These are phyloP conservation scores for Hoplias malabaricus DNA, from an alignment of 2,113 vertebrate species.

Conservation along the genomic window DNA sequence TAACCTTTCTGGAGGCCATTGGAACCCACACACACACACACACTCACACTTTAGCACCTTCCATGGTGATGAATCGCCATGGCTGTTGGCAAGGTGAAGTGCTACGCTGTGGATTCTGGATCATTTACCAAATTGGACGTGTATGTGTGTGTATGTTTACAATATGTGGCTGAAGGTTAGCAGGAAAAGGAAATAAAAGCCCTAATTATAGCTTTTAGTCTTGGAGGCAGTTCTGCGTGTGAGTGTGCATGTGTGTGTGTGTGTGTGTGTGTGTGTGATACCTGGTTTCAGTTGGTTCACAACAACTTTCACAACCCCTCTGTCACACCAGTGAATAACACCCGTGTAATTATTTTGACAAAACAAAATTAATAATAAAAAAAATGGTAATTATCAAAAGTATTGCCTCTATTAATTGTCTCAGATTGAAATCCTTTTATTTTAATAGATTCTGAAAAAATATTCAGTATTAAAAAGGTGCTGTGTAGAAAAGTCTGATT, in stretches of 20 bases:
- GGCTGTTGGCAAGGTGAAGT: conserved; percentile 8
- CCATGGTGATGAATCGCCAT: conserved; percentile 2
- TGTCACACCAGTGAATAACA: conserved; percentile 2
- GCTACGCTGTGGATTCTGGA: neutral
- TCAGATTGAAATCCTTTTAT: neutral
- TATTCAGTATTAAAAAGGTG: neutral
- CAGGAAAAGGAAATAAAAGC: neutral
- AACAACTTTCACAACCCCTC: neutral
- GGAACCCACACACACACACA: too few species aligned
- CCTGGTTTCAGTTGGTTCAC: neutral
- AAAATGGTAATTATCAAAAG: too few species aligned
- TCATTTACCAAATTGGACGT: conserved; percentile 1
- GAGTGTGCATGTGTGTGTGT: neutral
- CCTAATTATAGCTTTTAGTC: conserved; percentile 1
- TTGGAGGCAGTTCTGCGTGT: neutral
- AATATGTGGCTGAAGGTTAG: neutral
- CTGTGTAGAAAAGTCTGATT: too few species aligned
- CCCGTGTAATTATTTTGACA: too few species aligned
- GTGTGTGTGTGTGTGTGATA: neutral
- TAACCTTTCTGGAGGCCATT: too few species aligned
- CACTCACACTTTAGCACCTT: neutral
- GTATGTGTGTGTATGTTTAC: neutral
- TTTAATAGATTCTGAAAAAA: neutral
- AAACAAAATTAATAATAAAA: too few species aligned
- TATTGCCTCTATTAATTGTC: neutral